Conservation (phyloP, 2,113 vertebrate species). For the Pelecanus crispus region DNA sequence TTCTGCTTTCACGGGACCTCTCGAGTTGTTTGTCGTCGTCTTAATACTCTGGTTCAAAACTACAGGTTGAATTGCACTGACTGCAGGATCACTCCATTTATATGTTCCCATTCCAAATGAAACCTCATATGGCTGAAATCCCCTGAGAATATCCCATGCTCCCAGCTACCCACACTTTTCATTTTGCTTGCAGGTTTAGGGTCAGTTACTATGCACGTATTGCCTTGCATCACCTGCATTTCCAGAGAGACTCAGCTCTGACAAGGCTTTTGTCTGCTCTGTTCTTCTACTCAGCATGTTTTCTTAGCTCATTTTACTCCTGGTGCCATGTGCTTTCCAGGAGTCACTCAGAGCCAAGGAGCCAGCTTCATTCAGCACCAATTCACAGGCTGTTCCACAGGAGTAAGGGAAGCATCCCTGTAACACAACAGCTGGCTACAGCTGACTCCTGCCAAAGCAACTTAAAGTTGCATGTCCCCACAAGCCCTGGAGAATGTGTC, state of each 20-base stretch:
- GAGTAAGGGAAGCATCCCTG: not conserved
- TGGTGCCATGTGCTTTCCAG: not conserved
- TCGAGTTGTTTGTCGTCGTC: not conserved
- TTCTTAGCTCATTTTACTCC: not conserved
- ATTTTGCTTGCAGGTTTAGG: not conserved
- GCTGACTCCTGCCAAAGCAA: not conserved
- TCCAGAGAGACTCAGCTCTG: not conserved
- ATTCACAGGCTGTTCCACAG: not conserved
- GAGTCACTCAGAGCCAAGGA: not conserved
- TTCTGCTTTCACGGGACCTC: not conserved
- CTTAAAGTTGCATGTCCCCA: not conserved
- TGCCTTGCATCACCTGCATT: not conserved
- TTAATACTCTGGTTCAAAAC: not conserved
- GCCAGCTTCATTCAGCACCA: not conserved
- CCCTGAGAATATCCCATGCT: not conserved
- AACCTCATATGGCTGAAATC: not conserved
- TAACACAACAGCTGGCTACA: slow-evolving; percentile 1
- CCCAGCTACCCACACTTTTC: not conserved
- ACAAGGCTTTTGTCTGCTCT: not conserved
- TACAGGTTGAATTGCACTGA: not conserved
- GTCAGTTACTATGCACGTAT: not conserved
- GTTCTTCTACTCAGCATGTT: not conserved
- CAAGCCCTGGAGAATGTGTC: not conserved
- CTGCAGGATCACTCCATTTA: not conserved
- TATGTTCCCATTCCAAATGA: not conserved